phyloP scores from a whole-genome alignment of 2,113 vertebrate genomes.

The Toxostoma redivivum region DNA sequence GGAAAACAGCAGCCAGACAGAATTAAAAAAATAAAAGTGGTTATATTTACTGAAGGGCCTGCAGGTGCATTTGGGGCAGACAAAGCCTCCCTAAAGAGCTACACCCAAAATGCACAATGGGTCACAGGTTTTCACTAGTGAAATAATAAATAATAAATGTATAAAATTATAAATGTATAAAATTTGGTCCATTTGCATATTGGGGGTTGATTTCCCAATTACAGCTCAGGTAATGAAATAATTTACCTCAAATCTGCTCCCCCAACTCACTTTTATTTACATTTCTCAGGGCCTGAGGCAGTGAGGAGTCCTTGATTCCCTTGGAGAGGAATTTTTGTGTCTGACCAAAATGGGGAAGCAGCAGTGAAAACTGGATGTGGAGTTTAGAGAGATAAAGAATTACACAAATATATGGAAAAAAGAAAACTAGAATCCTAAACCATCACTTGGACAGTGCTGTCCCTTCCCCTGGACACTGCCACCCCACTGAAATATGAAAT shows the following conservation, averaged over 20 bases:
- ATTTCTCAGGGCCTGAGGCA: not conserved
- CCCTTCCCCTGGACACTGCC: accelerated
- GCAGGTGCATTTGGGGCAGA: not conserved
- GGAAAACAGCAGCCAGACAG: not conserved
- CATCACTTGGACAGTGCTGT: not conserved
- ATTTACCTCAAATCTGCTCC: not conserved
- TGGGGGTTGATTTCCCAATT: not conserved
- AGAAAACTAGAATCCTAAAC: accelerated
- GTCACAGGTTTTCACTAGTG: accelerated
- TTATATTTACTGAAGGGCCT: not conserved
- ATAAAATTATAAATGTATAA: too few species aligned
- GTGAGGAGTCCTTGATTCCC: not conserved
- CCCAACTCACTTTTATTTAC: not conserved
- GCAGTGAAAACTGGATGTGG: not conserved
- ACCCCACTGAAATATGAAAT: too few species aligned
- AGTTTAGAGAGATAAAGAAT: not conserved
- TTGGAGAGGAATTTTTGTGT: not conserved
- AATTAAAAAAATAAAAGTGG: not conserved
- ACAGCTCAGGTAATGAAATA: not conserved
- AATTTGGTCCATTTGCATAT: not conserved
- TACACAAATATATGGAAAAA: accelerated
- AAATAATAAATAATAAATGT: too few species aligned
- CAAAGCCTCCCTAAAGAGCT: not conserved
- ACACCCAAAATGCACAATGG: not conserved
- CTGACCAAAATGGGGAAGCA: not conserved